phyloP scores from a whole-genome alignment of 2,888 invertebrate genomes.

The Shargacucullia verbasci region DNA sequence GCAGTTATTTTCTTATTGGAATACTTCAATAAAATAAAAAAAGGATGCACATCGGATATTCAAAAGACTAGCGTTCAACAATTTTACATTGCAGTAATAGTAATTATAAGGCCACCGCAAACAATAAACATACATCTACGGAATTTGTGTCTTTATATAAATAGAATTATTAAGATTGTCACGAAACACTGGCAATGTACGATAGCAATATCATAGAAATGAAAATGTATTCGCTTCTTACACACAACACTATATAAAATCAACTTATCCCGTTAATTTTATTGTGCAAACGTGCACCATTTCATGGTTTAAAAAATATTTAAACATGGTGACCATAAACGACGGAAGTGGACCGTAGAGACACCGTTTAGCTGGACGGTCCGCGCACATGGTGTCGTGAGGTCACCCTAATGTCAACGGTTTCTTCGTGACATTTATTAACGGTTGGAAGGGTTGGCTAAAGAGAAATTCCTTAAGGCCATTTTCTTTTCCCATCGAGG shows the following conservation, averaged over 20 bases:
- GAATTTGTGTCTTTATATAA: background rate
- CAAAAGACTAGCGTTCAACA: slow-evolving; percentile 12
- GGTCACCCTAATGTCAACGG: slow-evolving; percentile 74
- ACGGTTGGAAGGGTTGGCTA: slow-evolving; percentile 78
- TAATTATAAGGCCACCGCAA: slow-evolving; percentile 3
- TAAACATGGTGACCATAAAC: slow-evolving; percentile 62
- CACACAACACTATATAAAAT: slow-evolving; percentile 29
- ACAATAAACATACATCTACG: slow-evolving; percentile 5
- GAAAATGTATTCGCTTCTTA: slow-evolving; percentile 33
- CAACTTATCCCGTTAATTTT: slow-evolving; percentile 28
- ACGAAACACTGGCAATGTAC: slow-evolving; percentile 5
- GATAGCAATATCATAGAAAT: slow-evolving; percentile 18
- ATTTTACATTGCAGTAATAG: slow-evolving; percentile 4
- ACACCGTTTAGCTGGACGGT: slow-evolving; percentile 59
- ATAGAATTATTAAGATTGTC: slow-evolving; percentile 11
- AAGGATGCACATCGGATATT: slow-evolving; percentile 3
- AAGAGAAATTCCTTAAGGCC: slow-evolving; percentile 75
- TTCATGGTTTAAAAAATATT: slow-evolving; percentile 44
- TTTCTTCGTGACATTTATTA: slow-evolving; percentile 83
- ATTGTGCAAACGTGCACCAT: slow-evolving; percentile 24
- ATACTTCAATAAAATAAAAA: slow-evolving; percentile 11
- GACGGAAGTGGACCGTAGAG: slow-evolving; percentile 65
- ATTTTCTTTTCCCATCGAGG: slow-evolving; percentile 70
- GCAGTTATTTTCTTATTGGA: slow-evolving; percentile 3
- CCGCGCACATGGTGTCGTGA: slow-evolving; percentile 59